phyloP scores from a whole-genome alignment of 2,797 vertebrate genomes.

The Oophaga sylvatica region DNA sequence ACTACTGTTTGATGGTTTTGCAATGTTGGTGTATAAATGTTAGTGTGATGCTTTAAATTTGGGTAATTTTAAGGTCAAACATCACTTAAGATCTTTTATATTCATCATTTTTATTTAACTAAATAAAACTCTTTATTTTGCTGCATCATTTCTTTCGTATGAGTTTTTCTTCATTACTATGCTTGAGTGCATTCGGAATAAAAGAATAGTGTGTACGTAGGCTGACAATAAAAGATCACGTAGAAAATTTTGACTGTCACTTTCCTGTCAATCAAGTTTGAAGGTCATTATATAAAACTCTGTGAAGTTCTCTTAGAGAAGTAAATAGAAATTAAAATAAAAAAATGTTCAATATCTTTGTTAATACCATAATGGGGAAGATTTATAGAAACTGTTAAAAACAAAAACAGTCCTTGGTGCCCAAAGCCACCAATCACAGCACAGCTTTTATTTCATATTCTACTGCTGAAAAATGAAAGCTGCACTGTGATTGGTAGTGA shows the following conservation, averaged over 20 bases:
- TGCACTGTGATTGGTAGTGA: too few relatives aligned
- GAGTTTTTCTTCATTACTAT: constrained; percentile 25
- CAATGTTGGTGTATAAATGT: background rate
- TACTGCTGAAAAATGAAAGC: too few relatives aligned
- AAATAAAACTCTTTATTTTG: constrained; percentile 25
- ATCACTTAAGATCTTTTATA: background rate
- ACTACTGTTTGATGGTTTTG: background rate
- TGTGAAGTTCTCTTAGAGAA: background rate
- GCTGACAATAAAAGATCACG: constrained; percentile 29
- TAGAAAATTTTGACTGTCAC: constrained; percentile 30
- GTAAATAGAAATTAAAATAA: background rate
- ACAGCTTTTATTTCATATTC: too few relatives aligned
- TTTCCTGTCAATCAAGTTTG: constrained; percentile 40
- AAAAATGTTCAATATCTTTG: background rate
- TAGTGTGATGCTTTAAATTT: background rate
- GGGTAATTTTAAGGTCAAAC: background rate
- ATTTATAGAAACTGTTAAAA: too few relatives aligned
- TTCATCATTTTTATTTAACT: constrained; percentile 2
- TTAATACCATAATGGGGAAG: background rate
- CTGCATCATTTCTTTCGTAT: constrained; percentile 18
- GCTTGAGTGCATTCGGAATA: constrained; percentile 30
- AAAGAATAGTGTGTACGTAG: constrained; percentile 1
- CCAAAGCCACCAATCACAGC: too few relatives aligned
- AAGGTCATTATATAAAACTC: constrained; percentile 28
- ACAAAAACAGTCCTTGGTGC: too few relatives aligned